A percentile compares a stretch with the other conserved stretches of the same genome.
These are phyloP conservation scores for Entomobrya multifasciata DNA, from an alignment of 2,888 invertebrate genomes.

Conservation along the genomic window DNA sequence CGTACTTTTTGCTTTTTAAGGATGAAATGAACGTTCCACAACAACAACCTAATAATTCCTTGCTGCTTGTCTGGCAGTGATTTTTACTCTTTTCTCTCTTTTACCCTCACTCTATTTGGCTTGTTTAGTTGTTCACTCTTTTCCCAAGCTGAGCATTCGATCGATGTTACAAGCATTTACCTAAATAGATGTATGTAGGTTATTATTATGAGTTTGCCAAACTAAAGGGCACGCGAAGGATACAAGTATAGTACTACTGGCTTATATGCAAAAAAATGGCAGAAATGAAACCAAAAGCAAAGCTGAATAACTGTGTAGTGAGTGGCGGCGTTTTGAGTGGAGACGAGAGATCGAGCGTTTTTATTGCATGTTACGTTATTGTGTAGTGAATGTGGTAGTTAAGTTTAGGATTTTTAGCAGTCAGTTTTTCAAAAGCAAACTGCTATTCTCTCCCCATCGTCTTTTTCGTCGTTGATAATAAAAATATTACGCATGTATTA, in stretches of 20 bases:
- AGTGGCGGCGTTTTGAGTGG: too few relatives aligned
- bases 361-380: constrained; percentile 28
- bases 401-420: not conserved
- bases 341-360: not conserved
- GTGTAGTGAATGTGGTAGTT: not conserved
- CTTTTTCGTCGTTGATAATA: constrained; percentile 43
- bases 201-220: constrained; percentile 55
- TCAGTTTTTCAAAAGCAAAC: constrained; percentile 15
- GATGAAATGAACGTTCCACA: not conserved
- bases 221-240: constrained; percentile 56
- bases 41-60: not conserved
- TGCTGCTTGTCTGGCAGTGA: constrained; percentile 6
- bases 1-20: not conserved
- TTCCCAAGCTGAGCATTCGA: not conserved
- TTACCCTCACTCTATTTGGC: not conserved
- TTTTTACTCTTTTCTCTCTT: constrained; percentile 3
- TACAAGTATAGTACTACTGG: constrained; percentile 3
- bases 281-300: not conserved
- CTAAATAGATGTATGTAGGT: constrained; percentile 57
- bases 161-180: constrained; percentile 51
- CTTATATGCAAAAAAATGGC: not conserved
- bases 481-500: constrained; percentile 50
- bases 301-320: too few relatives aligned
- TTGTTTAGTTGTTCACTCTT: not conserved
- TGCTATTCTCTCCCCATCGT: constrained; percentile 34